Evolutionary conservation across 2,888 invertebrate genomes (phyloP).

Genomic region (Thera britannica): DNA sequence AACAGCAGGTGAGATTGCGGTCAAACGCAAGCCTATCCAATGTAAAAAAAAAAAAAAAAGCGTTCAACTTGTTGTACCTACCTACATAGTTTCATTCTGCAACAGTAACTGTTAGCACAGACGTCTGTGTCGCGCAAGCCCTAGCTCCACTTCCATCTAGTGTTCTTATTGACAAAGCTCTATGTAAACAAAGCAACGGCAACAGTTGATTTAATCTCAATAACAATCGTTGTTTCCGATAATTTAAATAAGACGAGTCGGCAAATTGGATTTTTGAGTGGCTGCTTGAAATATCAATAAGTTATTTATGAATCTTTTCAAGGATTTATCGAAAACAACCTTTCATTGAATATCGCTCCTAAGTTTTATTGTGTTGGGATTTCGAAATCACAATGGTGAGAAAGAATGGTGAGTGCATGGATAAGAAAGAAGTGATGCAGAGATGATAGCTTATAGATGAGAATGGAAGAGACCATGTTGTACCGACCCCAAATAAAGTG

Average conservation of each 20-base stretch:
- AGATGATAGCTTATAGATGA: no score
- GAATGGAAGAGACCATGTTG: no score
- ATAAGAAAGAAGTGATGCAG: no score
- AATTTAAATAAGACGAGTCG: constrained; percentile 29
- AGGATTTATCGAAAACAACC: constrained; percentile 9
- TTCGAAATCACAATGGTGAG: neutral
- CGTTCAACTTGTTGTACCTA: no score
- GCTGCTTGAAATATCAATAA: constrained; percentile 24
- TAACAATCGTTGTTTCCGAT: constrained; percentile 31
- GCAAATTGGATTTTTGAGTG: constrained; percentile 31
- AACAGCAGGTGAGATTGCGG: no score
- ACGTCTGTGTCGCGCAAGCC: neutral
- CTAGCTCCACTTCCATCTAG: neutral
- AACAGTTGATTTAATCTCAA: constrained; percentile 35
- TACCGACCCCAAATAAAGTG: no score
- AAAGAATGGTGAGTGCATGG: no score
- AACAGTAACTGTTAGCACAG: neutral
- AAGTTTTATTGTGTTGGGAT: neutral
- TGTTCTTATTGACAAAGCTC: constrained; percentile 17
- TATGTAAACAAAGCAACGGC: constrained; percentile 20
- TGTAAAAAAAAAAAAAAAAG: no score
- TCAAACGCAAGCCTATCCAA: no score
- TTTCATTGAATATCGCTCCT: neutral
- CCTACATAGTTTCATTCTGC: no score
- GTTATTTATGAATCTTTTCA: constrained; percentile 19